Evolutionary conservation across 2,797 vertebrate species (phyloP).

Genomic region (Sciaenops ocellatus): DNA sequence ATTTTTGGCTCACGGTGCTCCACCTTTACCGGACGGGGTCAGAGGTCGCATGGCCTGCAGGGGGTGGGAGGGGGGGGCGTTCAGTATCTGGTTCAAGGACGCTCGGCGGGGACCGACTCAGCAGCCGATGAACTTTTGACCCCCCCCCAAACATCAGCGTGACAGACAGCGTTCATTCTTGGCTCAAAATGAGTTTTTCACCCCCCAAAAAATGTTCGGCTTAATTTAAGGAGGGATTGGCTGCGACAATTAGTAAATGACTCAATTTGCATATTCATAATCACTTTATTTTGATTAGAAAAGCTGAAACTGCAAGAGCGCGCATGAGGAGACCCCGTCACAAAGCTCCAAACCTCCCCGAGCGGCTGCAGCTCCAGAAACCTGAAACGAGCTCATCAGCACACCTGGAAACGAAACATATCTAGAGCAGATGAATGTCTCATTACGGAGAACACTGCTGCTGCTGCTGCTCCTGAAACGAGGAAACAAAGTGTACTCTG

Average conservation of each 20-base stretch:
- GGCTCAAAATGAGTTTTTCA: conserved; percentile 34
- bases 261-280: conserved; percentile 70
- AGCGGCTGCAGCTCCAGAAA: conserved; percentile 23
- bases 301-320: conserved; percentile 33
- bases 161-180: conserved; percentile 14
- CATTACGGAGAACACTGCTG: conserved; percentile 45
- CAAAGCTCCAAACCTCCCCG: conserved; percentile 24
- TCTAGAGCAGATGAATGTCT: conserved; percentile 44
- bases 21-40: neutral
- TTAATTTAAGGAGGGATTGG: conserved; percentile 40
- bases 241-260: conserved; percentile 67
- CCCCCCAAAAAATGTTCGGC: conserved; percentile 3
- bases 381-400: conserved; percentile 29
- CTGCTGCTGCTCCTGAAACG: no score
- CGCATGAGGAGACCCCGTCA: conserved; percentile 19
- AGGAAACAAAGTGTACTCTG: conserved; percentile 43
- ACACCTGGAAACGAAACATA: conserved; percentile 61
- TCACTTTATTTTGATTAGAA: conserved; percentile 73
- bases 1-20: neutral
- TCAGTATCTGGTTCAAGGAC: conserved; percentile 3
- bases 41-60: neutral
- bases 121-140: conserved; percentile 41
- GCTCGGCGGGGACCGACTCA: neutral
- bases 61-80: neutral
- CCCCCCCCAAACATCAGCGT: neutral